Percentiles rank a stretch among this genome's conserved stretches.
Evolutionary conservation across 2,113 vertebrate genomes (phyloP).

Genomic region (Acanthochromis polyacanthus): DNA sequence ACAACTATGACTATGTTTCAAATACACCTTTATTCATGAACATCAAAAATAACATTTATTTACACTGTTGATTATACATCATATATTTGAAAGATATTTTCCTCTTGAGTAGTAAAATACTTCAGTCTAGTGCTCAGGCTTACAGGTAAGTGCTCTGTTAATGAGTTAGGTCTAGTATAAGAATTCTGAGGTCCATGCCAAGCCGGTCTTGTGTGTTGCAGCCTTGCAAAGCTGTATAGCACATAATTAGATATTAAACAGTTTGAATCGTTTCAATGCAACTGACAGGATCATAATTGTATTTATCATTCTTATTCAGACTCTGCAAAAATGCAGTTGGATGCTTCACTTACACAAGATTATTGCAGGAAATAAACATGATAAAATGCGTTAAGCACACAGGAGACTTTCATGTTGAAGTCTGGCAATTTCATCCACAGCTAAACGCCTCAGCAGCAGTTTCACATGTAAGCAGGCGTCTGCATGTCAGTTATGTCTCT

Average conservation of each 20-base stretch:
- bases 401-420: slow-evolving; percentile 16
- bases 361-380: slow-evolving; percentile 39
- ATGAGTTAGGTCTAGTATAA: slow-evolving; percentile 36
- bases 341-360: slow-evolving; percentile 46
- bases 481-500: slow-evolving; percentile 6
- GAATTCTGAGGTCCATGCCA: slow-evolving; percentile 67
- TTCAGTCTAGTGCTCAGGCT: slow-evolving; percentile 65
- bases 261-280: slow-evolving; percentile 23
- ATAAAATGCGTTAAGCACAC: slow-evolving; percentile 33
- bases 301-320: slow-evolving; percentile 36
- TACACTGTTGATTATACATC: slow-evolving; percentile 76
- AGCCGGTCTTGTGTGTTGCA: slow-evolving; percentile 55
- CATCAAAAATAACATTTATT: slow-evolving; percentile 83
- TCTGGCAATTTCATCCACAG: slow-evolving; percentile 32
- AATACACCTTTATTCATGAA: slow-evolving; percentile 74
- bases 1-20: slow-evolving; percentile 68
- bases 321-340: slow-evolving; percentile 53
- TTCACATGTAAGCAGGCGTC: slow-evolving; percentile 16
- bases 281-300: slow-evolving; percentile 13
- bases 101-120: slow-evolving; percentile 75
- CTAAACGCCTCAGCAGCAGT: slow-evolving; percentile 27
- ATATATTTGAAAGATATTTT: slow-evolving; percentile 68
- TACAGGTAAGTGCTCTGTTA: slow-evolving; percentile 68
- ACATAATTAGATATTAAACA: slow-evolving; percentile 34
- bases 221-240: slow-evolving; percentile 62